These are phyloP conservation scores for Drosophila setifemur DNA, from an alignment of 1,140 invertebrate species.

Conservation along the genomic window DNA sequence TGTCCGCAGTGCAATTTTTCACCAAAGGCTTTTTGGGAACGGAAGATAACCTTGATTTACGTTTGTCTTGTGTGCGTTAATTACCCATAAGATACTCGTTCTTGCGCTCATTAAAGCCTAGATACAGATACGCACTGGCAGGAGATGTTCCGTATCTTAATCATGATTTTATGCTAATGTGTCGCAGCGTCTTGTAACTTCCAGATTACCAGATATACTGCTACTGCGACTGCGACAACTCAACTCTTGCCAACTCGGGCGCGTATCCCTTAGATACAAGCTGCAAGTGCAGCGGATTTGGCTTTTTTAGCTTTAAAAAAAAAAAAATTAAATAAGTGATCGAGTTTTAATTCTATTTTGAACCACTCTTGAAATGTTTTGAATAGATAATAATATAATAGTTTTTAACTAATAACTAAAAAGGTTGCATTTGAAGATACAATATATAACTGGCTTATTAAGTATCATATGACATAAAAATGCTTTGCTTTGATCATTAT, in stretches of 20 bases:
- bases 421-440: no score
- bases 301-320: neutral
- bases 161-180: slow-evolving; percentile 81
- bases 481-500: no score
- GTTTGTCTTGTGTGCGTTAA: slow-evolving; percentile 56
- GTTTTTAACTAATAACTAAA: no score
- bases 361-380: no score
- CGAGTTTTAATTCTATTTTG: no score
- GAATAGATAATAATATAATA: no score
- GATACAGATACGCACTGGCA: slow-evolving; percentile 49
- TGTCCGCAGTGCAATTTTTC: slow-evolving; percentile 57
- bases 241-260: slow-evolving; percentile 34
- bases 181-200: slow-evolving; percentile 67
- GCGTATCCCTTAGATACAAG: neutral
- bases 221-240: slow-evolving; percentile 43
- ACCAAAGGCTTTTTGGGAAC: slow-evolving; percentile 37
- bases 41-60: slow-evolving; percentile 73
- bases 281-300: neutral
- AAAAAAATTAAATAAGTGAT: no score
- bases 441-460: no score
- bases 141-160: slow-evolving; percentile 68
- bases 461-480: no score
- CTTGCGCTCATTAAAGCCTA: slow-evolving; percentile 47
- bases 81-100: slow-evolving; percentile 55
- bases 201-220: slow-evolving; percentile 70